A percentile compares a stretch with the other conserved stretches of the same genome.
phyloP scores from a whole-genome alignment of 2,797 vertebrate genomes.

The Lagocephalus sceleratus region DNA sequence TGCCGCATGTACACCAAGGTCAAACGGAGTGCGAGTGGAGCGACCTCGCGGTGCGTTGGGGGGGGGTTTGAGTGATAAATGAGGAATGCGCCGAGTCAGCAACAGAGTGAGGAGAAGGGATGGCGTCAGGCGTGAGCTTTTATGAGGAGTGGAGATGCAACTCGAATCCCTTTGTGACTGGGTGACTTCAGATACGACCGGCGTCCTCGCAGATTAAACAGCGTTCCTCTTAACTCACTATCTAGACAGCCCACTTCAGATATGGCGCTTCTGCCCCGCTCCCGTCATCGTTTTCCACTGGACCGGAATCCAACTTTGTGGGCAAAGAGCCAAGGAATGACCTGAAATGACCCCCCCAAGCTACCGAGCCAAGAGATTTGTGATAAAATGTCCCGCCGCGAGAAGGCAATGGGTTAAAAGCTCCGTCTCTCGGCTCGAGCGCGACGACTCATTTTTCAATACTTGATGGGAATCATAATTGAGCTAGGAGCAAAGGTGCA shows the following conservation, averaged over 20 bases:
- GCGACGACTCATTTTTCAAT: conserved; percentile 39
- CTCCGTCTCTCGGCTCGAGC: conserved; percentile 41
- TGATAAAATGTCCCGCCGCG: conserved; percentile 33
- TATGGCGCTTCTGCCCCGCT: too few relatives aligned
- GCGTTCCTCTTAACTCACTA: too few relatives aligned
- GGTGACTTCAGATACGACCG: conserved; percentile 19
- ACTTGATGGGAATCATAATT: conserved; percentile 38
- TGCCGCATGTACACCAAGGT: conserved; percentile 12
- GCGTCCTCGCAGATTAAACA: not conserved
- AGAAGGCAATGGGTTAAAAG: conserved; percentile 46
- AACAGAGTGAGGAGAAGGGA: conserved; percentile 20
- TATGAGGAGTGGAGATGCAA: conserved; percentile 16
- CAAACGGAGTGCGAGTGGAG: not conserved
- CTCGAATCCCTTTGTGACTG: conserved; percentile 13
- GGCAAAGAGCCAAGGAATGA: conserved; percentile 23
- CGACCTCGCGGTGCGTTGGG: conserved; percentile 22
- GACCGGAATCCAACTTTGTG: conserved; percentile 34
- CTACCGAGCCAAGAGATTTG: conserved; percentile 44
- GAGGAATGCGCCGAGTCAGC: conserved; percentile 32
- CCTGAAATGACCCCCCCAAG: conserved; percentile 36
- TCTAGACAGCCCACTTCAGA: too few relatives aligned
- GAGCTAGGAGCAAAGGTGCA: conserved; percentile 39
- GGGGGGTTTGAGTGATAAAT: conserved; percentile 39
- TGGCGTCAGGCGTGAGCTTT: conserved; percentile 43
- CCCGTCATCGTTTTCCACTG: conserved; percentile 2